These are phyloP conservation scores for Myotis findleyi DNA, from an alignment of 2,797 vertebrate species.

Conservation along the genomic window DNA sequence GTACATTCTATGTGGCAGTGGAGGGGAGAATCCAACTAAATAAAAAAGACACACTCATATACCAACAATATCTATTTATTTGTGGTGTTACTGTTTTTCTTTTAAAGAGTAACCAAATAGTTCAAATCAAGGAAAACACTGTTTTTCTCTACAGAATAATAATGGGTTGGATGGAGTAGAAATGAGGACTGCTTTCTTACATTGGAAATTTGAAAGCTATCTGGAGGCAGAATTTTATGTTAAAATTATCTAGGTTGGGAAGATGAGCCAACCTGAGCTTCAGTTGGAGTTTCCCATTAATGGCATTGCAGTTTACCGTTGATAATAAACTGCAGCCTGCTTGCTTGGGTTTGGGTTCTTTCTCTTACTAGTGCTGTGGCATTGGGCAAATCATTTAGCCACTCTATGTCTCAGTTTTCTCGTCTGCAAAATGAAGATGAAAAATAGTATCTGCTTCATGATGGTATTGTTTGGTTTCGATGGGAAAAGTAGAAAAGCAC, in stretches of 20 bases:
- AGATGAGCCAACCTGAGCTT: neutral
- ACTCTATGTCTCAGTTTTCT: neutral
- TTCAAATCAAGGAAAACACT: neutral
- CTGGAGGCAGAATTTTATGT: neutral
- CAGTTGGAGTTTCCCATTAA: neutral
- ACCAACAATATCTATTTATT: neutral
- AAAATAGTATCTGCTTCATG: neutral
- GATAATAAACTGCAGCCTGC: neutral
- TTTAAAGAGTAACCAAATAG: neutral
- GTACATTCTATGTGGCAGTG: neutral
- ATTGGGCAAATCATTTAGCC: neutral
- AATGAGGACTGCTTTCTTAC: neutral
- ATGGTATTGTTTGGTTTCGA: neutral
- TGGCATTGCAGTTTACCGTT: neutral
- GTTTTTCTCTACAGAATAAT: neutral
- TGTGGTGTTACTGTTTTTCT: neutral
- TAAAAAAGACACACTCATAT: neutral
- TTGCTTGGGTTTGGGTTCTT: neutral
- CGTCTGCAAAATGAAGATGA: neutral
- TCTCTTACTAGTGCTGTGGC: neutral
- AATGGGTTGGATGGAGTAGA: neutral
- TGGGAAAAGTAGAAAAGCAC: neutral
- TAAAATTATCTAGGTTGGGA: neutral
- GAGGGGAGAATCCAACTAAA: neutral
- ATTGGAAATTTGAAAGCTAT: neutral